Evolutionary conservation across 2,113 vertebrate species (phyloP), one percentile per base, ranked within the genome.

Genomic region (Pterophyllum scalare): DNA sequence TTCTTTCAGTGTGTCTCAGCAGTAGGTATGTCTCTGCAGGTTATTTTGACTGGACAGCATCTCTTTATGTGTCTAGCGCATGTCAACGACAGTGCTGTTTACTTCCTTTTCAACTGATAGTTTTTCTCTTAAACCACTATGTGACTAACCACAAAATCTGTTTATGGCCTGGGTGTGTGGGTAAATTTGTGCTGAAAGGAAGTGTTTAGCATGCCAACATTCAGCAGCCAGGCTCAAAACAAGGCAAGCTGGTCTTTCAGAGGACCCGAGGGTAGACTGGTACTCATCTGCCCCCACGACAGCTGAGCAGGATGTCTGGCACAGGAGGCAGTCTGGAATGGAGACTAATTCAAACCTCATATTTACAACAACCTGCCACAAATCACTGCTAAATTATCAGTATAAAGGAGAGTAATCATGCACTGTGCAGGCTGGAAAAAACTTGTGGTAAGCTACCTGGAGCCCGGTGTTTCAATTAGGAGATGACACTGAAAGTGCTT

Each of bases 41-140:
- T 90, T 93, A 89, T 94, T 94, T 92, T 88, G 91, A 82, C 88
- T 84, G 86, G 86, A 87, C 31, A 83, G 59, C 75, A 24, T 82
- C 67, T 85, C 58, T 84, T 91, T 83, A 88, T 87, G 78, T 81
- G 88, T 93, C 87, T 90, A 40, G 86, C 26, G 38, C 14, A 35
- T 77, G 65, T 87, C 89, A 26, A 11, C 62, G 64, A 84, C 76
- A 26, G 65, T 6, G 82, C 57, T 72, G 85, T 92, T 89, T 85
- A 43, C 86, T 85, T 92, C 91, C 87, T 84, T 74, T 22, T 11
- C 54, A 67, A 81, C 46, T 12, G 38, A 72, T 75, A 62, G 31
- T 84, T 90, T 76, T 52, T 33, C 82, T 33, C 75, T 85, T 87
- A 82, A 91, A 86, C 38, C 54, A 17, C 43, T 14, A 49, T 52